phyloP scores from a whole-genome alignment of 2,113 vertebrate species.

The Syngnathoides biaculeatus region DNA sequence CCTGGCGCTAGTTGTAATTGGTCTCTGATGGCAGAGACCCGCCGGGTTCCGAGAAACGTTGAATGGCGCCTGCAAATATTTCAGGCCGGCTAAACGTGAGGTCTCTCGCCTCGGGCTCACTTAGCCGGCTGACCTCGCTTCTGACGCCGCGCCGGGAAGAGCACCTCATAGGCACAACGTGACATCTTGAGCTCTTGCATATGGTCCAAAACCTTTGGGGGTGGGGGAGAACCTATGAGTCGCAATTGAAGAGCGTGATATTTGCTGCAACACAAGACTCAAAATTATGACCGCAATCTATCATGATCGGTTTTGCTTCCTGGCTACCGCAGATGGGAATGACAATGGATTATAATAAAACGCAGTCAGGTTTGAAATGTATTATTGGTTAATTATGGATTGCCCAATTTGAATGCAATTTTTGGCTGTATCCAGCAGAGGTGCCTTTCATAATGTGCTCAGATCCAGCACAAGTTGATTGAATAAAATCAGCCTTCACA shows the following conservation, averaged over 20 bases:
- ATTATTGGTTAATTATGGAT: no score
- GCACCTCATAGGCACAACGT: constrained; percentile 18
- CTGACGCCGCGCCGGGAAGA: constrained; percentile 22
- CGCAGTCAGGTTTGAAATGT: no score
- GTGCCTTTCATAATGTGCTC: no score
- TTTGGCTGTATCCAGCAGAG: no score
- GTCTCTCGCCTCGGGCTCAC: constrained; percentile 51
- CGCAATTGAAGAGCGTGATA: neutral
- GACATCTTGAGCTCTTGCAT: neutral
- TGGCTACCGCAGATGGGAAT: neutral
- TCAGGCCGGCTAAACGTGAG: constrained; percentile 47
- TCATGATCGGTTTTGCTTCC: neutral
- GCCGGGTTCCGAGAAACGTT: constrained; percentile 41
- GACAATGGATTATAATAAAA: neutral
- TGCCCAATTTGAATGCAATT: neutral
- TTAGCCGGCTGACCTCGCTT: constrained; percentile 34
- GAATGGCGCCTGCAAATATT: constrained; percentile 59
- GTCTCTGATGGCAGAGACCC: constrained; percentile 56
- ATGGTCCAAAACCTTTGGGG: neutral
- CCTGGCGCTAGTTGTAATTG: constrained; percentile 55
- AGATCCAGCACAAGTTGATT: no score
- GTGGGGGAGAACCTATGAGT: neutral
- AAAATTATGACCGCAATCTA: neutral
- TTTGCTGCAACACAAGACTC: neutral
- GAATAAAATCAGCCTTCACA: no score